phyloP scores from a whole-genome alignment of 1,140 invertebrate species.

The Saxidomus purpurata region DNA sequence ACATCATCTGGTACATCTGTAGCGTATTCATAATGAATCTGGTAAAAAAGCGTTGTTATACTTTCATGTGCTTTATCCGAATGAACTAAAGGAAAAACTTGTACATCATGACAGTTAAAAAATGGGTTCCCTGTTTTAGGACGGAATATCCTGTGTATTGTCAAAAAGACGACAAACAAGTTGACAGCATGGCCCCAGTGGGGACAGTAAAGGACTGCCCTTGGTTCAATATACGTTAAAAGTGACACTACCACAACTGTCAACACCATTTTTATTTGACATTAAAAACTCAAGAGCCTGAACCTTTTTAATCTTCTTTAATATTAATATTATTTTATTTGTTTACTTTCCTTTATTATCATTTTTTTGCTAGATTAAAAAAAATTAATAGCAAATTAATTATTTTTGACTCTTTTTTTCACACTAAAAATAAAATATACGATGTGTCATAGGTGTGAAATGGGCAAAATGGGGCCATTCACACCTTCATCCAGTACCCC shows the following conservation, averaged over 20 bases:
- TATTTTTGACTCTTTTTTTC: too few relatives aligned
- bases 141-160: constrained; percentile 8
- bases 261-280: not conserved
- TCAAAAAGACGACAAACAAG: not conserved
- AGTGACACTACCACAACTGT: not conserved
- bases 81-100: not conserved
- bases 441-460: too few relatives aligned
- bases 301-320: too few relatives aligned
- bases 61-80: not conserved
- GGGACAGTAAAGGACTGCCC: not conserved
- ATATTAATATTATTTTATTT: too few relatives aligned
- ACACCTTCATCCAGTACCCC: too few relatives aligned
- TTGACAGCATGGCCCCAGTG: constrained; percentile 15
- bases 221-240: constrained; percentile 45
- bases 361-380: too few relatives aligned
- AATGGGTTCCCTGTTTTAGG: not conserved
- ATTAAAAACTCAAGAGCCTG: not conserved
- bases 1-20: constrained; percentile 2
- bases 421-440: too few relatives aligned
- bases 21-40: not conserved
- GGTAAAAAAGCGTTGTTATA: not conserved
- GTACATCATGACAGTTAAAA: not conserved
- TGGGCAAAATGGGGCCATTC: too few relatives aligned
- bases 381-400: too few relatives aligned
- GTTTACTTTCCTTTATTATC: too few relatives aligned